Evolutionary conservation across 2,797 vertebrate species (phyloP).

Genomic region (Pseudochaenichthys georgianus): DNA sequence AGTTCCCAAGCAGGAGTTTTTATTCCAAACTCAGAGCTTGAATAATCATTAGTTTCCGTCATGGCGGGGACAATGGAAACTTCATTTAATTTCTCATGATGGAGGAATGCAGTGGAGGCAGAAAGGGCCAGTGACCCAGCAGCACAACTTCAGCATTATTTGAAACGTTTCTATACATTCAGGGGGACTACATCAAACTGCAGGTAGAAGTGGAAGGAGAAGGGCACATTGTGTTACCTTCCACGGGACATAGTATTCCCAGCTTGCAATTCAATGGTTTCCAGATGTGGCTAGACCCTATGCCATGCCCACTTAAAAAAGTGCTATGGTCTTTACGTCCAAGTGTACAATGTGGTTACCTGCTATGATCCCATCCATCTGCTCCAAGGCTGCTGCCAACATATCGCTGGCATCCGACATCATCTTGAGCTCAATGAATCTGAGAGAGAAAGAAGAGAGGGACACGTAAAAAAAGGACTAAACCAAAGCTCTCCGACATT

Average conservation of each 20-base stretch:
- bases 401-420: conserved; percentile 98
- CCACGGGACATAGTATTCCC: conserved; percentile 44
- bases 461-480: no score
- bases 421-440: conserved; percentile 83
- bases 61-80: conserved; percentile 79
- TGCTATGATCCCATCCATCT: conserved; percentile 99
- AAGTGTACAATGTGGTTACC: conserved; percentile 80
- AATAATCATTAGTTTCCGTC: conserved; percentile 79
- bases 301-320: conserved; percentile 52
- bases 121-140: conserved; percentile 19
- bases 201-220: conserved; percentile 45
- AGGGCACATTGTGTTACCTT: conserved; percentile 39
- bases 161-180: conserved; percentile 33
- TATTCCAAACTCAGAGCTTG: conserved; percentile 63
- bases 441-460: conserved; percentile 45
- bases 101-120: conserved; percentile 37
- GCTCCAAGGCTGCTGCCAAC: conserved; percentile 97
- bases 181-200: conserved; percentile 41
- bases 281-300: conserved; percentile 71
- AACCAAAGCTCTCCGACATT: no score
- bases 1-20: conserved; percentile 39
- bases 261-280: conserved; percentile 50
- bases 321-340: conserved; percentile 29
- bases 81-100: conserved; percentile 52
- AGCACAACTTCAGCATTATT: conserved; percentile 38